Evolutionary conservation across 1,140 invertebrate genomes (phyloP).

Genomic region (Drosophila triauraria): DNA sequence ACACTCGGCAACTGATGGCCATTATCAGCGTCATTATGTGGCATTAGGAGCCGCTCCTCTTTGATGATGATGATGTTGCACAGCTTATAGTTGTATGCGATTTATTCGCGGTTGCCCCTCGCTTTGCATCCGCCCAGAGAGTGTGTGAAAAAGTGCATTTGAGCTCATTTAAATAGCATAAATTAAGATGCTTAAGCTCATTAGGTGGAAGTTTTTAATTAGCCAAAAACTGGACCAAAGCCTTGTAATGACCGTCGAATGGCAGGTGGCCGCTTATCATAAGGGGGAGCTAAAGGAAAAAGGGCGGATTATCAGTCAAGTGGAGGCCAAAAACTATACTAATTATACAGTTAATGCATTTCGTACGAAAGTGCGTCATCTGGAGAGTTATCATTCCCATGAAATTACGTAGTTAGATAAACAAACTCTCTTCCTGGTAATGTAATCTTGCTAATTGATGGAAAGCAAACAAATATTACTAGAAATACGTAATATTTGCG

Average conservation of each 20-base stretch:
- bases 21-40: slow-evolving; percentile 83
- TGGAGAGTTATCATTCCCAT: slow-evolving; percentile 19
- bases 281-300: not conserved
- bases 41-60: slow-evolving; percentile 62
- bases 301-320: slow-evolving; percentile 56
- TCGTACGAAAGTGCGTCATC: slow-evolving; percentile 42
- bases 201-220: slow-evolving; percentile 52
- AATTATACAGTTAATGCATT: slow-evolving; percentile 26
- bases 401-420: slow-evolving; percentile 8
- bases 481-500: too few relatives aligned
- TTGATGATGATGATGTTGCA: slow-evolving; percentile 36
- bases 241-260: slow-evolving; percentile 26
- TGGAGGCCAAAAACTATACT: slow-evolving; percentile 19
- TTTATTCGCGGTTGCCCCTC: slow-evolving; percentile 59
- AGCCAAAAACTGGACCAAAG: slow-evolving; percentile 33
- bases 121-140: not conserved
- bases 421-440: not conserved
- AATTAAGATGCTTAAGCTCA: slow-evolving; percentile 68
- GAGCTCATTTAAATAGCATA: slow-evolving; percentile 76
- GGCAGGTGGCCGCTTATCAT: slow-evolving; percentile 20
- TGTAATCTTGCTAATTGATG: not conserved
- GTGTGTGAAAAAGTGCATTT: slow-evolving; percentile 47
- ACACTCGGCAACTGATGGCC: slow-evolving; percentile 55
- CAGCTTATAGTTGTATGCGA: slow-evolving; percentile 76
- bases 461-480: not conserved